Evolutionary conservation across 1,140 invertebrate species (phyloP), one percentile per base, ranked within the genome.

Genomic region (Papilio glaucus): DNA sequence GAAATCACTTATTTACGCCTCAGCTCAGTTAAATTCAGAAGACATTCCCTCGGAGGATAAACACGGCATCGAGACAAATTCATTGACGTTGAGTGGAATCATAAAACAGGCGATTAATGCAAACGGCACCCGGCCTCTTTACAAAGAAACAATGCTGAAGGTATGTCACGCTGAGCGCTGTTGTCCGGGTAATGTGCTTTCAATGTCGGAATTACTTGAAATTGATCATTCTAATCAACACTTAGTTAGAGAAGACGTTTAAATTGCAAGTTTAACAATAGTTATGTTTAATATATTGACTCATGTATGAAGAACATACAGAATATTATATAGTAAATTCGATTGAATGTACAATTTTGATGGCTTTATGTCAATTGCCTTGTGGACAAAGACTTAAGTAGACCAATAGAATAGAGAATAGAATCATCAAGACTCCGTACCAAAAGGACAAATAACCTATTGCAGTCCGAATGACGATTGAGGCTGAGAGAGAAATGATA

Each of bases 121-220:
- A 83, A 83, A 85, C 81, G 82, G 81, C 75, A 72, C 72, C 73
- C 65, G 78, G 80, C 74, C 72, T 62, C 74, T 81, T 77, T 71
- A 83, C 82, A 88, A 88, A 87, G 85, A 88, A 83, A 89, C 86
- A 87, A 90, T 88, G 65, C 33, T 39, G 68, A 79, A 86, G 81
- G 85, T 87, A 85, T 82, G 72, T 74, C 71, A 72, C 82, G 78
- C 68, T 82, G 79, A 77, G 18, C n/a, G 62, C 62, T 39, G 12
- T 39, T 65, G n/a, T 39, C 15, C 33, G 62, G 39, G 33, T 38
- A 65, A 65, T 65, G 37, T 62, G 60, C 60, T 62, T 62, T 62
- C 37, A 62, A 37, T 62, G 12, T 37, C n/a, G 15, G 26, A 62
- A 6, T 37, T 37, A 37, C n/a, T 62, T 37, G 26, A 62, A 15